Evolutionary conservation across 2,797 vertebrate genomes (phyloP), one percentile per base, ranked within the genome.

Genomic region (Loriculus beryllinus): DNA sequence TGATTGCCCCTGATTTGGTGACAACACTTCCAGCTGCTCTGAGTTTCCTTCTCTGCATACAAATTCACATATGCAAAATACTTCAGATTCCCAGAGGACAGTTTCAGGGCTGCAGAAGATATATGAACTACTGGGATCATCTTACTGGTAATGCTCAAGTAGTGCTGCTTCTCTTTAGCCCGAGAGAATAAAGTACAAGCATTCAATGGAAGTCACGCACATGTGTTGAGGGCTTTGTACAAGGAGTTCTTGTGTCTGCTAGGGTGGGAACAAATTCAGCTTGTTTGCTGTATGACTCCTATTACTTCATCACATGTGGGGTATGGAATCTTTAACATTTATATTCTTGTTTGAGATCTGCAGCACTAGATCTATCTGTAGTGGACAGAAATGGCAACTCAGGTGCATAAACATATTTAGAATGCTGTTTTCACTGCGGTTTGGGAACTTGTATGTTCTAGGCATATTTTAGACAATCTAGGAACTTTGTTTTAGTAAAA

Each of bases 41-140:
- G 31, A 54, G n/a, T 67, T 68, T 90, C 33, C 64, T 54, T 52
- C 42, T 68, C 89, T 91, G 93, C 94, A 96, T 95, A 92, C 89
- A 94, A 96, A 96, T 91, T 84, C 51, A 57, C 23, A 60, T 56
- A 84, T n/a, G 74, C 63, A 90, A 92, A 93, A 88, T 63, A 69
- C 28, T 88, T 91, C 48, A 82, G 37, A 74, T 70, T 94, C 92
- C 74, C 91, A 91, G 40, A 88, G 82, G 91, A 82, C 31, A 67
- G 63, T 67, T 89, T 83, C 79, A 84, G 80, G 37, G 90, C 45
- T 88, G 82, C 56, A 84, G 67, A 93, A 88, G 59, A 90, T 20
- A 82, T 8, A 86, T 0, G 29, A 86, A 88, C 29, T 35, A 39
- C 28, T 70, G 33, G 76, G 40, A 90, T 76, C 37, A 59, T 88